Percentiles rank a stretch among this genome's conserved stretches.
These are phyloP conservation scores for Eueremaeus valkanovi DNA, from an alignment of 2,888 invertebrate genomes.

Conservation along the genomic window DNA sequence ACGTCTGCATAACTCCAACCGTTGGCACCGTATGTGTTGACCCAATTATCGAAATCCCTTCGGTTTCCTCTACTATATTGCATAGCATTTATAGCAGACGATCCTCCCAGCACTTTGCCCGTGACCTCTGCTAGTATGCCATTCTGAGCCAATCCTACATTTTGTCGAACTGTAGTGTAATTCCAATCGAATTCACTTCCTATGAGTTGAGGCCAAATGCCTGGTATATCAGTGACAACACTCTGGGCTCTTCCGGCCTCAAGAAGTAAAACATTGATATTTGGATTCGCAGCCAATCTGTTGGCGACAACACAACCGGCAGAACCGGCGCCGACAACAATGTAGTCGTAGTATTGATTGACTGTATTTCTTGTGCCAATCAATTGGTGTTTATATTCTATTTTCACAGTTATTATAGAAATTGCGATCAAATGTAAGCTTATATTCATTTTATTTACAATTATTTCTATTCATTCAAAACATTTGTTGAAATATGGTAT, in stretches of 20 bases:
- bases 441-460: no score
- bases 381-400: no score
- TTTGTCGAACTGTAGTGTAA: slow-evolving; percentile 24
- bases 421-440: no score
- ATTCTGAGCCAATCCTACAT: not conserved
- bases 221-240: slow-evolving; percentile 24
- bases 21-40: slow-evolving; percentile 14
- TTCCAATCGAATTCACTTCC: slow-evolving; percentile 23
- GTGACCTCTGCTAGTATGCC: not conserved
- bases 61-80: no score
- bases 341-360: no score
- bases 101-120: slow-evolving; percentile 34
- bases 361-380: no score
- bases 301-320: no score
- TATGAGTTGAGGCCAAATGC: not conserved
- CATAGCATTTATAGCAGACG: slow-evolving; percentile 36
- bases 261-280: slow-evolving; percentile 27
- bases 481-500: no score
- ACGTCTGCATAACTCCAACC: slow-evolving; percentile 29
- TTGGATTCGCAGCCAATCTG: no score
- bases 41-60: slow-evolving; percentile 36
- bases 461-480: no score
- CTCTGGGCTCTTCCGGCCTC: slow-evolving; percentile 33
- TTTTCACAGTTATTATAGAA: no score
- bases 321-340: no score